Percentiles rank a stretch among this genome's conserved stretches.
Evolutionary conservation across 2,797 vertebrate species (phyloP).

Genomic region (Nyctibius grandis): DNA sequence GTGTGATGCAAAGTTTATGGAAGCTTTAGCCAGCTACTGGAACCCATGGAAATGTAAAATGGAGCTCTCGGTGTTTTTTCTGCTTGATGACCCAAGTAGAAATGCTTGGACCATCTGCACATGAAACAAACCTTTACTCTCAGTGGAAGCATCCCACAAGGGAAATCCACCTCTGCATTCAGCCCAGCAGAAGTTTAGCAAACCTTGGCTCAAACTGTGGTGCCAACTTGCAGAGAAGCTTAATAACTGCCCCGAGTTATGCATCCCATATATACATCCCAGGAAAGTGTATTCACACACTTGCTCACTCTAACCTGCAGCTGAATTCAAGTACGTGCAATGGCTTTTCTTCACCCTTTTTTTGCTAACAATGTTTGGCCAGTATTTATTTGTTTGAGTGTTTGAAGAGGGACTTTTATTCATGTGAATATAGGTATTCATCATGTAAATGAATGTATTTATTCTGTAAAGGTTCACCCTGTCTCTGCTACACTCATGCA

Average conservation of each 20-base stretch:
- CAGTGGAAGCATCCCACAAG: background rate
- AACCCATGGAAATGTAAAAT: background rate
- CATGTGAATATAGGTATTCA: slow-evolving; percentile 59
- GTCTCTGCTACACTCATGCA: slow-evolving; percentile 48
- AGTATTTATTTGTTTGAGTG: slow-evolving; percentile 9
- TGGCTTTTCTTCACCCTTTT: background rate
- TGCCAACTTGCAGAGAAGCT: background rate
- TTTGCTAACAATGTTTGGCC: slow-evolving; percentile 29
- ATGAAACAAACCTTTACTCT: background rate
- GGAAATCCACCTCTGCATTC: background rate
- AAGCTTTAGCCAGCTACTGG: slow-evolving; percentile 14
- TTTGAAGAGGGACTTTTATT: slow-evolving; percentile 32
- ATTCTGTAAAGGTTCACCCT: slow-evolving; percentile 48
- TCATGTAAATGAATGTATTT: slow-evolving; percentile 58
- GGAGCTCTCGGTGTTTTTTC: background rate
- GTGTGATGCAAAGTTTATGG: background rate
- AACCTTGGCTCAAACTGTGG: background rate
- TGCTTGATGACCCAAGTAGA: background rate
- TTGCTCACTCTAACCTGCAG: background rate
- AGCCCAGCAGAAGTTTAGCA: background rate
- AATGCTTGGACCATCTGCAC: background rate
- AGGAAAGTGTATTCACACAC: fast-evolving
- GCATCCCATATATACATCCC: background rate
- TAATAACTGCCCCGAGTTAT: no score
- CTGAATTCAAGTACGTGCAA: background rate